Percentiles rank a stretch among this genome's conserved stretches.
These are phyloP conservation scores for Actias luna DNA, from an alignment of 2,888 invertebrate genomes.

Conservation along the genomic window DNA sequence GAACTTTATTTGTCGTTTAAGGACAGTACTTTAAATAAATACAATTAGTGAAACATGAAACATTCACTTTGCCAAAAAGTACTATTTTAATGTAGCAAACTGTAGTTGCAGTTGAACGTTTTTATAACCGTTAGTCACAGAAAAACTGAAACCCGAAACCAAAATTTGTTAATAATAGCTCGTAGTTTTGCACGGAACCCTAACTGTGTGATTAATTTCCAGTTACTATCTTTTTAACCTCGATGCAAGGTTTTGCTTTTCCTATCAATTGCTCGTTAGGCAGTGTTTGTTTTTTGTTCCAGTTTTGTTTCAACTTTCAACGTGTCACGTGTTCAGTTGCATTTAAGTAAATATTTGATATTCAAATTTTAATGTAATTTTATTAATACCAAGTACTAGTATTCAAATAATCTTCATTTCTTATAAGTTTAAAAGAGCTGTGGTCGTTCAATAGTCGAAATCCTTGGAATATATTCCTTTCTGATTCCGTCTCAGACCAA, in stretches of 20 bases:
- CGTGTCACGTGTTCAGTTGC: slow-evolving; percentile 30
- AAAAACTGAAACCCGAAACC: slow-evolving; percentile 8
- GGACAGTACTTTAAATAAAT: no score
- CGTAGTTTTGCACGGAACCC: slow-evolving; percentile 36
- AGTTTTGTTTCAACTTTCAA: slow-evolving; percentile 43
- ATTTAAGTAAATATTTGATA: slow-evolving; percentile 26
- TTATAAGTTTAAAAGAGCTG: background rate
- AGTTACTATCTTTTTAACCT: slow-evolving; percentile 57
- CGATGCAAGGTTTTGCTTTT: slow-evolving; percentile 47
- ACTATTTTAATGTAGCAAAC: no score
- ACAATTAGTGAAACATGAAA: no score
- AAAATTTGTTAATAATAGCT: slow-evolving; percentile 29
- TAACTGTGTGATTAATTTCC: slow-evolving; percentile 54
- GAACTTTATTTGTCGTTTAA: no score
- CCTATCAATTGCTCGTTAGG: slow-evolving; percentile 60
- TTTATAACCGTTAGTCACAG: background rate
- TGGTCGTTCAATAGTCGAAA: background rate
- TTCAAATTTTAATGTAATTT: background rate
- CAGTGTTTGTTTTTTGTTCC: slow-evolving; percentile 43
- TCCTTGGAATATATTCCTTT: background rate
- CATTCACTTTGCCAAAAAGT: no score
- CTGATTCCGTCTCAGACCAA: no score
- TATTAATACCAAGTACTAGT: background rate
- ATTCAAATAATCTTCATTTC: background rate
- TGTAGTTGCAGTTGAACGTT: background rate